These are phyloP conservation scores for Orussus abietinus DNA, from an alignment of 1,140 invertebrate species.

Conservation along the genomic window DNA sequence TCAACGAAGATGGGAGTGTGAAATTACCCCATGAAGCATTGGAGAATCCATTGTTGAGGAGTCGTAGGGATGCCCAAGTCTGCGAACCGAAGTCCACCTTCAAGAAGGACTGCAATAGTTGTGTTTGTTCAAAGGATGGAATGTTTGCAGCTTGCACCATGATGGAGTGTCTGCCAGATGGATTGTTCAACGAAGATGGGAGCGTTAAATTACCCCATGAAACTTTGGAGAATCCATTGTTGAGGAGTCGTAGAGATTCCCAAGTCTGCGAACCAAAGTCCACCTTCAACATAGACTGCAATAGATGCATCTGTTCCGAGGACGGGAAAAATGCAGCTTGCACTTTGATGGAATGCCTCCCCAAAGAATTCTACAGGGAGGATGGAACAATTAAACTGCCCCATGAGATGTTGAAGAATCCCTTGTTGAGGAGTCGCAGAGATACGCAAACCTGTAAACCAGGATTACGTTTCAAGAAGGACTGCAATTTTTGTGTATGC, in stretches of 20 bases:
- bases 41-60: constrained; percentile 2
- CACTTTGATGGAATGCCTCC: constrained; percentile 3
- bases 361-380: background rate
- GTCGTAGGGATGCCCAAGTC: background rate
- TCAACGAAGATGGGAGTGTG: constrained; percentile 4
- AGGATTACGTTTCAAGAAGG: background rate
- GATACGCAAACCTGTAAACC: background rate
- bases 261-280: constrained; percentile 5
- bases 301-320: constrained; percentile 1
- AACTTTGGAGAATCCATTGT: background rate
- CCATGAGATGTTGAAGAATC: background rate
- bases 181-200: constrained; percentile 2
- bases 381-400: constrained; percentile 2
- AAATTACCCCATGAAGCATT: background rate
- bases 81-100: constrained; percentile 2
- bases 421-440: background rate
- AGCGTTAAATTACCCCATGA: constrained; percentile 2
- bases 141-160: constrained; percentile 1
- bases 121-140: constrained; percentile 2
- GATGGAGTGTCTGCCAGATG: constrained; percentile 5
- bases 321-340: constrained; percentile 1
- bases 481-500: constrained; percentile 1
- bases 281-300: constrained; percentile 3
- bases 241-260: constrained; percentile 1
- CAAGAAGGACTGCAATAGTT: constrained; percentile 6